Conservation (phyloP, 2,797 vertebrate species). For the Oreortyx pictus region DNA sequence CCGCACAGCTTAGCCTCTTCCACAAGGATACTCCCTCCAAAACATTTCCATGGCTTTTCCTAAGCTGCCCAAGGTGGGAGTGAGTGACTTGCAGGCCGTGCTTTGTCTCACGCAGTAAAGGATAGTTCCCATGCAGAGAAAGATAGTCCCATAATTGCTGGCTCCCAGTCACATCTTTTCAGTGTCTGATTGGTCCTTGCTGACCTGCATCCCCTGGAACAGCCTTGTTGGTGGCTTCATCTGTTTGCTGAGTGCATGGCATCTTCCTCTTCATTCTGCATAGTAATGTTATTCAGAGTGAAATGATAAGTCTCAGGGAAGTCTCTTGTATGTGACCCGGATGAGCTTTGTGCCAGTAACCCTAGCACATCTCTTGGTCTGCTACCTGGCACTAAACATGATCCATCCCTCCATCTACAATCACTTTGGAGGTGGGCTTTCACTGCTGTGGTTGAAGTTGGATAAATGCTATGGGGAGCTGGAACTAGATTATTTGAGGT, state of each 20-base stretch:
- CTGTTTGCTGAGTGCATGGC: not conserved
- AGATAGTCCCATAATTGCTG: not conserved
- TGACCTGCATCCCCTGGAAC: not conserved
- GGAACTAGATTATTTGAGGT: no score
- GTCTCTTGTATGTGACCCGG: not conserved
- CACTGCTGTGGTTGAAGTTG: not conserved
- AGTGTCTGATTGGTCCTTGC: not conserved
- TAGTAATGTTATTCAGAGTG: not conserved
- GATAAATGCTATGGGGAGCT: not conserved
- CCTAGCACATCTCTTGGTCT: not conserved
- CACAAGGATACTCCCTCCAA: not conserved
- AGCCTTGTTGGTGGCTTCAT: not conserved
- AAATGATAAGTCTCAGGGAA: not conserved
- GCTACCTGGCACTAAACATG: not conserved
- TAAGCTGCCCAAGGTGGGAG: not conserved
- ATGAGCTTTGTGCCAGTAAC: not conserved
- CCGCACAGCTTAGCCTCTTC: accelerated
- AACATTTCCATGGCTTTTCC: not conserved
- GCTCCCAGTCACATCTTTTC: accelerated
- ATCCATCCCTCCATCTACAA: not conserved
- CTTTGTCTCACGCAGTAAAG: accelerated
- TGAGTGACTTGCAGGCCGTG: not conserved
- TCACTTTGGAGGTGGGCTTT: not conserved
- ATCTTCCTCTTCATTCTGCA: not conserved
- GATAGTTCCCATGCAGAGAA: not conserved